Conservation (phyloP, 1,140 invertebrate species). For the Drosophila lowei region DNA sequence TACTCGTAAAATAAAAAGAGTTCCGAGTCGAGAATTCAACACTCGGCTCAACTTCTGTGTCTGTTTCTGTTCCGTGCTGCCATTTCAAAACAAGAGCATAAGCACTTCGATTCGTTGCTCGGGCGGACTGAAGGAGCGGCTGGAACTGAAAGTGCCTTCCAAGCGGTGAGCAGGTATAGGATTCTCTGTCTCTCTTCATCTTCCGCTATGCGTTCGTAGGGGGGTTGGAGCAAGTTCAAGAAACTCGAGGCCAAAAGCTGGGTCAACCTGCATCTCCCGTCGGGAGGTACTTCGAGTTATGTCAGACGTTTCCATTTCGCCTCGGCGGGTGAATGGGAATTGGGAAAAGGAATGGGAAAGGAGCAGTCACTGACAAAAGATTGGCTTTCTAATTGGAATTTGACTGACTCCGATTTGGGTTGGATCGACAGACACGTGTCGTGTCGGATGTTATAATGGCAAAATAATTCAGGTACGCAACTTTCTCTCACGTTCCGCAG, state of each 20-base stretch:
- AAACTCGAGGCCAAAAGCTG: slow-evolving; percentile 1
- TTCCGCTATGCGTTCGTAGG: no score
- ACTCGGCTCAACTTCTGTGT: no score
- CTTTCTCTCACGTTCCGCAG: slow-evolving; percentile 43
- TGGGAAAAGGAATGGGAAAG: slow-evolving; percentile 23
- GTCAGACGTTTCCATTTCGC: slow-evolving; percentile 28
- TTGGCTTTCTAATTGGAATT: slow-evolving; percentile 49
- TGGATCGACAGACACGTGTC: slow-evolving; percentile 2
- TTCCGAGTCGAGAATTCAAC: no score
- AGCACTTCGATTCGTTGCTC: no score
- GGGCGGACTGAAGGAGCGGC: no score
- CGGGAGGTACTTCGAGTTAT: slow-evolving; percentile 16
- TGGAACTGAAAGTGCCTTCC: no score
- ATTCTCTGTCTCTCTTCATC: no score
- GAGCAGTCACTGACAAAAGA: slow-evolving; percentile 12
- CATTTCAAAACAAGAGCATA: slow-evolving; percentile 20
- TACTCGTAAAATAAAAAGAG: not conserved
- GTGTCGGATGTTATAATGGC: slow-evolving; percentile 16
- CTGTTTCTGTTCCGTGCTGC: not conserved
- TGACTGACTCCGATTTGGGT: slow-evolving; percentile 17
- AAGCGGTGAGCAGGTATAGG: no score
- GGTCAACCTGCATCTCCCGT: not conserved
- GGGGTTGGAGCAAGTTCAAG: no score
- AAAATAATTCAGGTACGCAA: slow-evolving; percentile 26
- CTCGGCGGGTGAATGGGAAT: not conserved